Evolutionary conservation across 2,797 vertebrate genomes (phyloP).

Genomic region (Rhabdomys pumilio): DNA sequence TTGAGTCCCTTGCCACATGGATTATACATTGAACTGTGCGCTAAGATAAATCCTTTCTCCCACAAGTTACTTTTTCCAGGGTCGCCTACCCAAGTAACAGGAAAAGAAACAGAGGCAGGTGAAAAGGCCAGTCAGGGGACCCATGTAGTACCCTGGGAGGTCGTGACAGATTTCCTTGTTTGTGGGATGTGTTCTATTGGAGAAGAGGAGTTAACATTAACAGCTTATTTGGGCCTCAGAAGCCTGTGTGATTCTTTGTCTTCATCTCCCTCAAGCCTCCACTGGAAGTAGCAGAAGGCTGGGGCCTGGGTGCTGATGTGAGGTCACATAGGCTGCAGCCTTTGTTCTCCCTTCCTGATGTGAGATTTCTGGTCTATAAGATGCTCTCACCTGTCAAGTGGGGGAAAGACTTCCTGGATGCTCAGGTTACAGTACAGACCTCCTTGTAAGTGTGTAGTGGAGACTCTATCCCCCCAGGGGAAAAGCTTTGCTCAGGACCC

Average conservation of each 20-base stretch:
- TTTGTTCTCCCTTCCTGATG: neutral
- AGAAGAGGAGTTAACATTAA: no score
- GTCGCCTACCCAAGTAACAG: neutral
- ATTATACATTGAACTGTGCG: neutral
- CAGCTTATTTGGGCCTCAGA: neutral
- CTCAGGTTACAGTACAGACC: neutral
- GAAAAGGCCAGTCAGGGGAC: neutral
- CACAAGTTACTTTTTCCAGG: neutral
- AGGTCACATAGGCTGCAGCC: neutral
- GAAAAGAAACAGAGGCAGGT: neutral
- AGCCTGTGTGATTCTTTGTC: neutral
- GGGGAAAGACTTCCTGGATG: neutral
- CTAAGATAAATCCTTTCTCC: neutral
- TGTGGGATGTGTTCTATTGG: accelerated
- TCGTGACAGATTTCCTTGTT: neutral
- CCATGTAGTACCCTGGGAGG: neutral
- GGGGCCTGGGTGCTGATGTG: slow-evolving; percentile 73
- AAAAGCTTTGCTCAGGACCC: neutral
- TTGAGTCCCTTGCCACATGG: neutral
- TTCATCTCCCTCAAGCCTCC: neutral
- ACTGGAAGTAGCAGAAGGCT: slow-evolving; percentile 26
- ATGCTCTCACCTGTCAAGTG: neutral
- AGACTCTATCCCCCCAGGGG: neutral
- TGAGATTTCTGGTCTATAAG: neutral
- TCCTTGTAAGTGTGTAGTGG: neutral